A percentile compares a stretch with the other conserved stretches of the same genome.
These are phyloP conservation scores for Zaprionus africanus DNA, from an alignment of 1,140 invertebrate genomes.

Conservation along the genomic window DNA sequence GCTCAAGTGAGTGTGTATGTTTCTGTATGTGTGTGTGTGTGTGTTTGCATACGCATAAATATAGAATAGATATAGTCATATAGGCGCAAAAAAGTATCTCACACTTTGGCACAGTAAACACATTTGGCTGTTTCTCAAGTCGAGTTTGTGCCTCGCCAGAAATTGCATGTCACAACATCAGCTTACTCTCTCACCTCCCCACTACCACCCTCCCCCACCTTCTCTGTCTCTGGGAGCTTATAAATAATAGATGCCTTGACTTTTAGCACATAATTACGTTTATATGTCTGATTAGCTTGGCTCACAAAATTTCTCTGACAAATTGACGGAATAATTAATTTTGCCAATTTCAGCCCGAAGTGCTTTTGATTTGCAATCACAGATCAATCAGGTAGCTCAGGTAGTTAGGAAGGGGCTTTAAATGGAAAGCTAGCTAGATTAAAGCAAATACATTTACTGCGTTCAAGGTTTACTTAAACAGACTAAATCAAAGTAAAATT, in stretches of 20 bases:
- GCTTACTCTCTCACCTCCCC: background rate
- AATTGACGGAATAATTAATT: constrained; percentile 28
- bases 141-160: background rate
- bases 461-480: background rate
- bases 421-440: background rate
- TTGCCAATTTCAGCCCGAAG: constrained; percentile 9
- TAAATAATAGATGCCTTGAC: constrained; percentile 24
- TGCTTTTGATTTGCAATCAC: constrained; percentile 14
- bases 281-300: constrained; percentile 1
- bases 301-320: background rate
- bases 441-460: background rate
- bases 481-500: background rate
- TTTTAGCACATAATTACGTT: constrained; percentile 15
- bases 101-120: constrained; percentile 7
- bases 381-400: constrained; percentile 1
- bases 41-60: background rate
- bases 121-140: constrained; percentile 4
- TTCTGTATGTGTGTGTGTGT: background rate
- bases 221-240: background rate
- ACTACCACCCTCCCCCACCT: background rate
- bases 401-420: background rate
- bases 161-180: constrained; percentile 2
- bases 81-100: constrained; percentile 13
- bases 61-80: background rate
- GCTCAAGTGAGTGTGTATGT: background rate